A percentile compares a stretch with the other conserved stretches of the same genome.
phyloP scores from a whole-genome alignment of 2,888 invertebrate species.

The Hirtodrosophila alboralis region DNA sequence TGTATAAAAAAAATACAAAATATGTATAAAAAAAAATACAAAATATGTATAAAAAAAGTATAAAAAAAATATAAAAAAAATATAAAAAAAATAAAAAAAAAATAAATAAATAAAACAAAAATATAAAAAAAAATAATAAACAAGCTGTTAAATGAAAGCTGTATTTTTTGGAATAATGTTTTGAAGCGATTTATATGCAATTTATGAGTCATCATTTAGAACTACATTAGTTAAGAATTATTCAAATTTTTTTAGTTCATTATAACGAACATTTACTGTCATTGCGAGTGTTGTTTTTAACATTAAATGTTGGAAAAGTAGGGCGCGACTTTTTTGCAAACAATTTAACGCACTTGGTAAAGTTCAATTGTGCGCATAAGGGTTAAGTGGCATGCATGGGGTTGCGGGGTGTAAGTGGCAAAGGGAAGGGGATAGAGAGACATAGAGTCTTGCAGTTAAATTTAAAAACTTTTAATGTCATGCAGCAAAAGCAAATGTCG shows the following conservation, averaged over 20 bases:
- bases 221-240: no score
- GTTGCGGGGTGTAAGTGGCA: background rate
- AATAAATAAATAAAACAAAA: no score
- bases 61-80: no score
- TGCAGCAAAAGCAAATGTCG: slow-evolving; percentile 63
- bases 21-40: no score
- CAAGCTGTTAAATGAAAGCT: no score
- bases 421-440: slow-evolving; percentile 18
- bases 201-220: no score
- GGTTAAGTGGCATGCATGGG: slow-evolving; percentile 51
- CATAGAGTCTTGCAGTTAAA: slow-evolving; percentile 57
- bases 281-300: slow-evolving; percentile 4
- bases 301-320: slow-evolving; percentile 43
- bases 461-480: slow-evolving; percentile 79
- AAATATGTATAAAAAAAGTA: no score
- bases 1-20: no score
- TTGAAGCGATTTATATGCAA: no score
- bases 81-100: no score
- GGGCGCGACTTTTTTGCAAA: slow-evolving; percentile 56
- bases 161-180: no score
- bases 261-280: slow-evolving; percentile 19
- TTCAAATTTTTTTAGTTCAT: background rate
- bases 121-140: no score
- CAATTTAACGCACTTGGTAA: slow-evolving; percentile 63
- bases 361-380: slow-evolving; percentile 65